Evolutionary conservation across 2,888 invertebrate genomes (phyloP).

Genomic region (Copidosoma aretas): DNA sequence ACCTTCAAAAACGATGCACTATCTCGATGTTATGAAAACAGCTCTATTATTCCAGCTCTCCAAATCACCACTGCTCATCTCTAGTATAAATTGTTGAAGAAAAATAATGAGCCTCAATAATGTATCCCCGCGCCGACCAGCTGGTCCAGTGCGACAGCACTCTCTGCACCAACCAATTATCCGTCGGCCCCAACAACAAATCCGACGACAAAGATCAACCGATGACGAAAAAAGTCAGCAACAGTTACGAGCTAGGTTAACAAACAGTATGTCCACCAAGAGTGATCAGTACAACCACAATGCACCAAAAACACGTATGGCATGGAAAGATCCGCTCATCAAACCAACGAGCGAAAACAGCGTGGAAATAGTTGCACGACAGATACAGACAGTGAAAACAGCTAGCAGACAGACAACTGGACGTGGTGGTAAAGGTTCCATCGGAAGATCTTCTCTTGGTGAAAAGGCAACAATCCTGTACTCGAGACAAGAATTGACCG

Average conservation of each 20-base stretch:
- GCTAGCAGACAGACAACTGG: constrained; percentile 25
- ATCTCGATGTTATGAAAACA: too few species aligned
- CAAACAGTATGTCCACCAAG: constrained; percentile 31
- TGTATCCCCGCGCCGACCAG: constrained; percentile 10
- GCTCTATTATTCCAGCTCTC: too few species aligned
- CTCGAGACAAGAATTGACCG: constrained; percentile 64
- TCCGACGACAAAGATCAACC: constrained; percentile 57
- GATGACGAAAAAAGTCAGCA: constrained; percentile 53
- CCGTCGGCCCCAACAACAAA: constrained; percentile 47
- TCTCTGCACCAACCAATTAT: constrained; percentile 55
- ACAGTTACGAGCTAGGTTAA: constrained; percentile 40
- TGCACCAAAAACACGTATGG: constrained; percentile 55
- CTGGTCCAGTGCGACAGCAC: constrained; percentile 52
- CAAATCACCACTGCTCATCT: too few species aligned
- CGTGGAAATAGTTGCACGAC: constrained; percentile 58
- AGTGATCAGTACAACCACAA: constrained; percentile 21
- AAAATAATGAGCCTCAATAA: too few species aligned
- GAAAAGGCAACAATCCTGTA: constrained; percentile 57
- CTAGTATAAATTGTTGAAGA: too few species aligned
- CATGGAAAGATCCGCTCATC: constrained; percentile 51
- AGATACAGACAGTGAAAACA: constrained; percentile 50
- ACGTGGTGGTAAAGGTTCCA: constrained; percentile 21
- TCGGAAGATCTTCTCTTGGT: constrained; percentile 32
- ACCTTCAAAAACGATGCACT: too few species aligned
- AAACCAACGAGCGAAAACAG: constrained; percentile 39